phyloP scores from a whole-genome alignment of 1,140 invertebrate species.

The Cyclina sinensis region DNA sequence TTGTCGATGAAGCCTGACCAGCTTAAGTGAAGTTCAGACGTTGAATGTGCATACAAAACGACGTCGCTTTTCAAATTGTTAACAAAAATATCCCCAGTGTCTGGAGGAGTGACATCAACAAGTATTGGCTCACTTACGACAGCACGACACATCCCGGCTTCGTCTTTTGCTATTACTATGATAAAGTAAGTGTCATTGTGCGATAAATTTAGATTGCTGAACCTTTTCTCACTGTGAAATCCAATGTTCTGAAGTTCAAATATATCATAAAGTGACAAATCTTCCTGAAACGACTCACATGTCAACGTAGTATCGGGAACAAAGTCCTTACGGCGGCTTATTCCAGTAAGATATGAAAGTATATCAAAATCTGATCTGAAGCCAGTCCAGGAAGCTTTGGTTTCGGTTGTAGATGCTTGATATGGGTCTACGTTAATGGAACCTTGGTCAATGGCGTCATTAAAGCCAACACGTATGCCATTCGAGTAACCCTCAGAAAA shows the following conservation, averaged over 20 bases:
- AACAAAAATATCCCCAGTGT: not conserved
- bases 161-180: slow-evolving; percentile 36
- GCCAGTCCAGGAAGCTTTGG: slow-evolving; percentile 31
- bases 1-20: not conserved
- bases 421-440: not conserved
- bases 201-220: not conserved
- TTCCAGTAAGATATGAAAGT: slow-evolving; percentile 26
- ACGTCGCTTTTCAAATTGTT: slow-evolving; percentile 3
- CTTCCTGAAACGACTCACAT: not conserved
- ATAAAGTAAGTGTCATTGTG: slow-evolving; percentile 29
- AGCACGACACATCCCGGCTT: slow-evolving; percentile 45
- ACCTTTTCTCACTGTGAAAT: not conserved
- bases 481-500: slow-evolving; percentile 52
- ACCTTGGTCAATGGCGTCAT: slow-evolving; percentile 36
- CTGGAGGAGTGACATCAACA: slow-evolving; percentile 39
- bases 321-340: slow-evolving; percentile 14
- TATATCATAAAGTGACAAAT: slow-evolving; percentile 30
- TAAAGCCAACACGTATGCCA: slow-evolving; percentile 53
- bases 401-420: not conserved
- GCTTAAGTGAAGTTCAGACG: slow-evolving; percentile 20
- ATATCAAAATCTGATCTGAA: slow-evolving; percentile 46
- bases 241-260: not conserved
- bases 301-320: slow-evolving; percentile 15
- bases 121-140: slow-evolving; percentile 1
- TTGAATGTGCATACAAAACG: not conserved